Percentiles rank a stretch among this genome's conserved stretches.
These are phyloP conservation scores for Brachyrhaphis roseni DNA, from an alignment of 2,797 vertebrate species.

Conservation along the genomic window DNA sequence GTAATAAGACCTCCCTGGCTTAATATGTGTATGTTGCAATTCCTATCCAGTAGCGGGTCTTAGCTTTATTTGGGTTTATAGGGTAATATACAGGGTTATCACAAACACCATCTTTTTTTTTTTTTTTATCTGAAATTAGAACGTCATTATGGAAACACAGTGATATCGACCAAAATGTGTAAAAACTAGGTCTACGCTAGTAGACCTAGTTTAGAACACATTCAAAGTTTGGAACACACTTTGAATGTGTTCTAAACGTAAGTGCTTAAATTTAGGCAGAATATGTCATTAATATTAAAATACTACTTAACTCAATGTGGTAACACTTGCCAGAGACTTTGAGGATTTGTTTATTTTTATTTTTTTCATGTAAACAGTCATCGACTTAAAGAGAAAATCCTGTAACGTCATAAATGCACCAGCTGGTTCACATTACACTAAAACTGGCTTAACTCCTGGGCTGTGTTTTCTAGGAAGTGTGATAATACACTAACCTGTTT, in stretches of 20 bases:
- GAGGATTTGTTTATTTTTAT: background rate
- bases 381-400: background rate
- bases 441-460: background rate
- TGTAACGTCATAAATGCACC: background rate
- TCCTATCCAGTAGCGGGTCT: background rate
- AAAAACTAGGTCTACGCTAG: background rate
- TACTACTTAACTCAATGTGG: background rate
- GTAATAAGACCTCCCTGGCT: background rate
- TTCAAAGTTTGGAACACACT: too few relatives aligned
- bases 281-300: background rate
- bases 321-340: background rate
- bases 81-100: background rate
- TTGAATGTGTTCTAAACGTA: background rate
- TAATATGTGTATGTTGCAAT: background rate
- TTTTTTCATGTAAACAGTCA: background rate
- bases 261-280: background rate
- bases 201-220: too few relatives aligned
- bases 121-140: background rate
- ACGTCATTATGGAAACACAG: background rate
- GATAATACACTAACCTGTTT: background rate
- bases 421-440: background rate
- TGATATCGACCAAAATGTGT: background rate
- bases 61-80: background rate
- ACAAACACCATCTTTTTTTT: background rate
- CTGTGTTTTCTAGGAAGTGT: background rate